A percentile compares a stretch with the other conserved stretches of the same genome.
phyloP scores from a whole-genome alignment of 1,140 invertebrate genomes.

The Solenopsis fugax region DNA sequence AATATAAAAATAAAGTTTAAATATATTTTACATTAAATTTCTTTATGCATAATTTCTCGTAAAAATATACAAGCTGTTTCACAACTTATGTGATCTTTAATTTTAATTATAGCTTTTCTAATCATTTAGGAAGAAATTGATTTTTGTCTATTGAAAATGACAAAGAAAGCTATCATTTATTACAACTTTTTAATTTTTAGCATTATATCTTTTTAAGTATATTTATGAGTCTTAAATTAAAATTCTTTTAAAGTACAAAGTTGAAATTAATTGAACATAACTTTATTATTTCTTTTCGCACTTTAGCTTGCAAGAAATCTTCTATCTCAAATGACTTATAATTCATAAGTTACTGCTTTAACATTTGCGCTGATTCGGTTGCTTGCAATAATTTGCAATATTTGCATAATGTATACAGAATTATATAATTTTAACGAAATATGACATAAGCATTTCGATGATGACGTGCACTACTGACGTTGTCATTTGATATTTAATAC shows the following conservation, averaged over 20 bases:
- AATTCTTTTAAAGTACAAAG: background rate
- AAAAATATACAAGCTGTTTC: background rate
- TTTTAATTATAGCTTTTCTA: background rate
- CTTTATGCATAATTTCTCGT: background rate
- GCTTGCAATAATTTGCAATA: background rate
- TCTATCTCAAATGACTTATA: background rate
- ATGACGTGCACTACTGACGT: background rate
- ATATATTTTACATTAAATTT: background rate
- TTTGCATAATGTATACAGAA: background rate
- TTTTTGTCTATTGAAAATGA: background rate
- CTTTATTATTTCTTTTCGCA: background rate
- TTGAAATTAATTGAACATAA: slow-evolving; percentile 8
- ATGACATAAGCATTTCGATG: background rate
- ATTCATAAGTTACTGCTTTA: background rate
- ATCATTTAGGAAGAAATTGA: background rate
- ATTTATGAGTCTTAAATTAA: background rate
- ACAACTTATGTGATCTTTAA: background rate
- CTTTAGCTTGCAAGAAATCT: background rate
- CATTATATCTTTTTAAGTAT: background rate
- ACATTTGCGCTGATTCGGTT: background rate
- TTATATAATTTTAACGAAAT: background rate
- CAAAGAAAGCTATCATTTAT: background rate
- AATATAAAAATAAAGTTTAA: background rate
- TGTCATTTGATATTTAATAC: slow-evolving; percentile 9
- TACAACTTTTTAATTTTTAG: background rate